phyloP scores from a whole-genome alignment of 2,113 vertebrate species.

The Dinomys branickii region DNA sequence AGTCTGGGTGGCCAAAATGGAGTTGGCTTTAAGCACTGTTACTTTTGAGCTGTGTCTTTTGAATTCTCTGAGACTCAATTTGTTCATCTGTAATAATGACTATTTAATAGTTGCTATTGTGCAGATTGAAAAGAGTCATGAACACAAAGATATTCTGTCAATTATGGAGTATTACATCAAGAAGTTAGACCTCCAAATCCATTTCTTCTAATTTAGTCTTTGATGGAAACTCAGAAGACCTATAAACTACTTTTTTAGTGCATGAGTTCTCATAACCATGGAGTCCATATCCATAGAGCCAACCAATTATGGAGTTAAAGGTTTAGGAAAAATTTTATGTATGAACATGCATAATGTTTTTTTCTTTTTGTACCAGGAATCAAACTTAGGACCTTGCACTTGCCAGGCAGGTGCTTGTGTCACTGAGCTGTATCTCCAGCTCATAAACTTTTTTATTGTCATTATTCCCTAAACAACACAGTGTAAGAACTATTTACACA shows the following conservation, averaged over 20 bases:
- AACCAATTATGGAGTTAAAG: background rate
- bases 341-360: background rate
- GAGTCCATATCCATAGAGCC: background rate
- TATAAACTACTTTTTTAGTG: background rate
- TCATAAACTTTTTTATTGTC: background rate
- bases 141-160: slow-evolving; percentile 3
- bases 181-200: background rate
- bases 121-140: background rate
- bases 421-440: no score
- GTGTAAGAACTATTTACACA: background rate
- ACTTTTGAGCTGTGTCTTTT: background rate
- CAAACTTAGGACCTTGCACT: no score
- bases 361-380: no score
- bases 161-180: background rate
- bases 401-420: no score
- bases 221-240: background rate
- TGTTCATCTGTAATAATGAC: background rate
- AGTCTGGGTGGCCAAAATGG: background rate
- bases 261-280: background rate
- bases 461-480: background rate
- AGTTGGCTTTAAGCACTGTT: background rate
- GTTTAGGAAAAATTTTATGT: background rate
- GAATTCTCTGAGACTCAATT: background rate
- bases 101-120: background rate
- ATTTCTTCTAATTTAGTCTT: slow-evolving; percentile 53